A percentile compares a stretch with the other conserved stretches of the same genome.
These are phyloP conservation scores for Allygus modestus DNA, from an alignment of 2,888 invertebrate genomes.

Conservation along the genomic window DNA sequence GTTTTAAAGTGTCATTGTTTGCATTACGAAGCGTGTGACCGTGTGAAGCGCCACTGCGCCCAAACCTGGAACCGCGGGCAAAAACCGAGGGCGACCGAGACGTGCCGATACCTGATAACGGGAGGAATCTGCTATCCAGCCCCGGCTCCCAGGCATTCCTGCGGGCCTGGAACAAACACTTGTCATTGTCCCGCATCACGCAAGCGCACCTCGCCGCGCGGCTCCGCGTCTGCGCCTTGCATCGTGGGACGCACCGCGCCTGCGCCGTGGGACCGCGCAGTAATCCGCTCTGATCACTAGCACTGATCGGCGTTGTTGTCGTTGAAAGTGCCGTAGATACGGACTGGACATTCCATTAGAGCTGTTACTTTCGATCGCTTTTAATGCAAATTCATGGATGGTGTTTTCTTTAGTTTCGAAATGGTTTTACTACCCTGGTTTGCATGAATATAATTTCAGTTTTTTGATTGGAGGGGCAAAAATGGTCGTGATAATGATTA, in stretches of 20 bases:
- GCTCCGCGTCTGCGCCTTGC: background rate
- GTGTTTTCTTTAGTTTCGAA: too few species aligned
- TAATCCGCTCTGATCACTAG: too few species aligned
- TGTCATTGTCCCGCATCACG: constrained; percentile 6
- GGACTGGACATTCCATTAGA: too few species aligned
- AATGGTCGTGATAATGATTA: too few species aligned
- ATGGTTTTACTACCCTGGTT: too few species aligned
- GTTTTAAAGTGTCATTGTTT: too few species aligned
- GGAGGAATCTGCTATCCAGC: background rate
- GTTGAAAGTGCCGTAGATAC: too few species aligned
- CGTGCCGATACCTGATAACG: constrained; percentile 47
- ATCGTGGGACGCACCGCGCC: background rate
- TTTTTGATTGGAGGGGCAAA: too few species aligned
- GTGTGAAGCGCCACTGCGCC: background rate
- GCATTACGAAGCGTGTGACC: background rate
- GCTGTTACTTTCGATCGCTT: too few species aligned
- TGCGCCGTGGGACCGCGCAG: constrained; percentile 3
- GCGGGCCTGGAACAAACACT: background rate
- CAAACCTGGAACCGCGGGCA: background rate
- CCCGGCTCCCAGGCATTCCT: constrained; percentile 44
- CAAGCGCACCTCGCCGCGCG: background rate
- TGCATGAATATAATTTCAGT: too few species aligned
- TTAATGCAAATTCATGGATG: too few species aligned
- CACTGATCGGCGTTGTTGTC: background rate
- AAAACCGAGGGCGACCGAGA: constrained; percentile 6